phyloP scores from a whole-genome alignment of 1,140 invertebrate species.

The Atta texana region DNA sequence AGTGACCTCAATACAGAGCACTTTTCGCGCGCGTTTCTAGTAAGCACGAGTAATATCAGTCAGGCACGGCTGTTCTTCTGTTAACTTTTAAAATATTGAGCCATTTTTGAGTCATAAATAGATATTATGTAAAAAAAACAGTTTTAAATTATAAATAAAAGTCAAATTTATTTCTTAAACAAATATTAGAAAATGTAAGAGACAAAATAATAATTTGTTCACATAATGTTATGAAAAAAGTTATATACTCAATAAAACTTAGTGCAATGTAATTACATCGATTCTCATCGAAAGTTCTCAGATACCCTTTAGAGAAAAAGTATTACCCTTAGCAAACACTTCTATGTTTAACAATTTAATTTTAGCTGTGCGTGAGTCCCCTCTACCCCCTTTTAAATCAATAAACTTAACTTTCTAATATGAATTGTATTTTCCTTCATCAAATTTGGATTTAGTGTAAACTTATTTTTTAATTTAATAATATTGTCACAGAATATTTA shows the following conservation, averaged over 20 bases:
- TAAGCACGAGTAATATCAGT: slow-evolving; percentile 7
- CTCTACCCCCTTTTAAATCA: neutral
- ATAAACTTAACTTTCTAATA: slow-evolving; percentile 11
- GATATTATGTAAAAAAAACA: neutral
- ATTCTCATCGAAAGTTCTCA: slow-evolving; percentile 19
- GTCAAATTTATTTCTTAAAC: neutral
- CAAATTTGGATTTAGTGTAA: slow-evolving; percentile 19
- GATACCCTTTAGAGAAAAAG: slow-evolving; percentile 39
- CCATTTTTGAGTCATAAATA: neutral
- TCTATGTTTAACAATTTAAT: slow-evolving; percentile 57
- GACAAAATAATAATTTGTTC: neutral
- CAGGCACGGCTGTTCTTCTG: neutral
- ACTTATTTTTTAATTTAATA: neutral
- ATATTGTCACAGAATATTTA: neutral
- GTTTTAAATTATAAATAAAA: neutral
- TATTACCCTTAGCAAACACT: slow-evolving; percentile 14
- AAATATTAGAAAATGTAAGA: neutral
- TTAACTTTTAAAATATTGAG: slow-evolving; percentile 14
- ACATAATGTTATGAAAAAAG: neutral
- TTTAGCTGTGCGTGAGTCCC: neutral
- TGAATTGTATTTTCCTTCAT: neutral
- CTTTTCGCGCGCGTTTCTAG: slow-evolving; percentile 42
- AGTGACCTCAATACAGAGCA: slow-evolving; percentile 41
- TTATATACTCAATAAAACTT: neutral
- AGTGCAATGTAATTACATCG: neutral